phyloP scores from a whole-genome alignment of 2,113 vertebrate species.

The Engystomops pustulosus region DNA sequence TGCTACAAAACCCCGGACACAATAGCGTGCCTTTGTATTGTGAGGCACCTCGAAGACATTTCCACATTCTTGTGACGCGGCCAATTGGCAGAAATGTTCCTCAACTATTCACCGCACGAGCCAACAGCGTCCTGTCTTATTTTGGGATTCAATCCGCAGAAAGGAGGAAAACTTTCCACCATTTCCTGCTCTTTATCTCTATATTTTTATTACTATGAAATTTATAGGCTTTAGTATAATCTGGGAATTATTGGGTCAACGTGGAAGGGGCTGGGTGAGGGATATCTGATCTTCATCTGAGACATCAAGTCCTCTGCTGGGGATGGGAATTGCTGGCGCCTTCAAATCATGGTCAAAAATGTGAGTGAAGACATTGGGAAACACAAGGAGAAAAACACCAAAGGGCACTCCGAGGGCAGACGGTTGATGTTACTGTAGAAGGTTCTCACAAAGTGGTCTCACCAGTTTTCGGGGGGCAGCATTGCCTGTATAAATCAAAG shows the following conservation, averaged over 20 bases:
- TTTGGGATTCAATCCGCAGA: background rate
- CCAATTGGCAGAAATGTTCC: background rate
- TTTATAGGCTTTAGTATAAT: conserved; percentile 1
- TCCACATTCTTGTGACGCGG: background rate
- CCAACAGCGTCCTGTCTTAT: conserved; percentile 16
- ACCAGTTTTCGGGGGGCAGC: too few species aligned
- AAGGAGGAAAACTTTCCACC: conserved; percentile 14
- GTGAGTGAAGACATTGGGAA: background rate
- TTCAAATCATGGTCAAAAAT: background rate
- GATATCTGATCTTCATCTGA: conserved; percentile 2
- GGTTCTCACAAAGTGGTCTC: too few species aligned
- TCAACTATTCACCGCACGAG: background rate
- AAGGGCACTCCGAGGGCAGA: too few species aligned
- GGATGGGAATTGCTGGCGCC: background rate
- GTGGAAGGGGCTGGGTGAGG: background rate
- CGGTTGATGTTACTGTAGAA: too few species aligned
- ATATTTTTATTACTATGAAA: conserved; percentile 26
- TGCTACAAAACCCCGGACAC: too few species aligned
- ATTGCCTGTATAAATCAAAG: too few species aligned
- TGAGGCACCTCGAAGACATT: background rate
- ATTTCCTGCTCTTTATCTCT: conserved; percentile 8
- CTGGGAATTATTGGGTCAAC: background rate
- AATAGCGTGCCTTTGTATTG: background rate
- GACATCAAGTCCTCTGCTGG: conserved; percentile 4
- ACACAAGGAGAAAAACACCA: background rate